Evolutionary conservation across 2,797 vertebrate species (phyloP), one percentile per base, ranked within the genome.

Genomic region (Aphelocoma californica): DNA sequence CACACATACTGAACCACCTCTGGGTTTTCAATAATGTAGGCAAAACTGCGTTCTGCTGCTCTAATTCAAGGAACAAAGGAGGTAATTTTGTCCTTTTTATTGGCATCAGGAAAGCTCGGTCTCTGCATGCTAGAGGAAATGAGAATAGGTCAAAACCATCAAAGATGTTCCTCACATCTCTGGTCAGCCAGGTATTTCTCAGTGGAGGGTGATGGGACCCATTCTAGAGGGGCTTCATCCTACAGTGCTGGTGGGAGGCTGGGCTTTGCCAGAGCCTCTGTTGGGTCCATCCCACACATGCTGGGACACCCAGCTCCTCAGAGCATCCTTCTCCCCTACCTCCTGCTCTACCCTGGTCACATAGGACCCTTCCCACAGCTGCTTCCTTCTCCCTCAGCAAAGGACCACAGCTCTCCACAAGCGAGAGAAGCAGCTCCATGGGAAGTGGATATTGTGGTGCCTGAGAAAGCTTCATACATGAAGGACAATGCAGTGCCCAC

Each of bases 211-310:
- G 14, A 36, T 12, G 31, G 28, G 29, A 67, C 45, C 6, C 1
- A 0, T 42, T 79, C 44, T 34, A 56, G 26, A 58, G 32, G 8
- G 32, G 18, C 9, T 79, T 78, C 32, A 44, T 51, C 58, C 45
- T n/a, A 3, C 57, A 54, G 2, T 3, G 36, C 9, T 32, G 48
- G 25, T 42, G 38, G 32, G n/a, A 72, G 47, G 8, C 38, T 69
- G 62, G 31, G 36, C 48, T 92, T 83, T 0, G 0, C 31, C 66
- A 57, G 54, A 54, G 38, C 18, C 34, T 78, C 57, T 34, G 13
- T n/a, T 2, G 0, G 1, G 34, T 74, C 45, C 32, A 48, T 38
- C 24, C 24, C 26, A 60, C 1, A 1, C 1, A 4, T 11, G 31
- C 53, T 58, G 34, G 36, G 58, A 72, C 32, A 74, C 3, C 6